These are phyloP conservation scores for Narcine bancroftii DNA, from an alignment of 2,113 vertebrate species.

Conservation along the genomic window DNA sequence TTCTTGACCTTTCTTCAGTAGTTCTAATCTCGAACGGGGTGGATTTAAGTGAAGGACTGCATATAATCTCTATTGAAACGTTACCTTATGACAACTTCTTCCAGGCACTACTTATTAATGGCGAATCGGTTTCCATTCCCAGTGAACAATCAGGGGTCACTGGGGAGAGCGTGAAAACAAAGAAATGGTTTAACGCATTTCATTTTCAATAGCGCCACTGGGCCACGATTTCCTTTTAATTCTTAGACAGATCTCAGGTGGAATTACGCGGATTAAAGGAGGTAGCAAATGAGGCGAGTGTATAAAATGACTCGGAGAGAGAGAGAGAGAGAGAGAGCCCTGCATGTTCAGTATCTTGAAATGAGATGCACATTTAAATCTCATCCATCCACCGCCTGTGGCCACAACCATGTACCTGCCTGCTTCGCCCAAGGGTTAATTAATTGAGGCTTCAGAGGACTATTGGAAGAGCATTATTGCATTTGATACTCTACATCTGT, in stretches of 20 bases:
- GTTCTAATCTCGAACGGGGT: constrained; percentile 51
- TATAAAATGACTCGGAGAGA: constrained; percentile 76
- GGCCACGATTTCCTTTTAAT: constrained; percentile 69
- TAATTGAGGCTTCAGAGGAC: constrained; percentile 83
- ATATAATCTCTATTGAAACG: constrained; percentile 64
- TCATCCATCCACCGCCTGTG: constrained; percentile 81
- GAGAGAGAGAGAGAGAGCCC: constrained; percentile 65
- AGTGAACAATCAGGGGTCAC: constrained; percentile 46
- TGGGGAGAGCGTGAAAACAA: constrained; percentile 71
- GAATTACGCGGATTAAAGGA: constrained; percentile 80
- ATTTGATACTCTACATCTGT: constrained; percentile 93
- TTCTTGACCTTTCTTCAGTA: constrained; percentile 47
- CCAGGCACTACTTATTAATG: constrained; percentile 67
- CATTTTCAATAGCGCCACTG: constrained; percentile 56
- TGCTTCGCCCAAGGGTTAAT: constrained; percentile 86
- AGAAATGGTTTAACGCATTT: constrained; percentile 68
- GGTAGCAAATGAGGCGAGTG: constrained; percentile 81
- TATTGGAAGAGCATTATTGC: constrained; percentile 76
- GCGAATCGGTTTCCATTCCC: constrained; percentile 58
- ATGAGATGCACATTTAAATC: constrained; percentile 99
- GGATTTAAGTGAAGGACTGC: constrained; percentile 65
- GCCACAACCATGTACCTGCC: constrained; percentile 76
- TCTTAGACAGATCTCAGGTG: constrained; percentile 71
- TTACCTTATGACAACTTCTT: constrained; percentile 77
- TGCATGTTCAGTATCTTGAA: constrained; percentile 76